These are phyloP conservation scores for Mechanitis mazaeus DNA, from an alignment of 2,888 invertebrate species.

Conservation along the genomic window DNA sequence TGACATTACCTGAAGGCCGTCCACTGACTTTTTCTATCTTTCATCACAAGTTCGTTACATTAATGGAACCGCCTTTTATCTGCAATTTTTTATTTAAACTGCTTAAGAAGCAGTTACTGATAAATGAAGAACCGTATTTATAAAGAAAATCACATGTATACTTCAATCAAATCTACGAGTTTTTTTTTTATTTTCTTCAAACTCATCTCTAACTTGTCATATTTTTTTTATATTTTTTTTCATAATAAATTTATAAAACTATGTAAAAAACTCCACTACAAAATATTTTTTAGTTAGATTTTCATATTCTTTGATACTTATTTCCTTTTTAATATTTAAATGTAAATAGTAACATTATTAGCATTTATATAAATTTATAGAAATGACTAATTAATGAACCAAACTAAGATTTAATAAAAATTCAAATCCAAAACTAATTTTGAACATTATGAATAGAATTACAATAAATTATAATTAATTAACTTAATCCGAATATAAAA, in stretches of 20 bases:
- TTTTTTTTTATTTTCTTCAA: background rate
- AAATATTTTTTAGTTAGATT: no score
- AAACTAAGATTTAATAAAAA: no score
- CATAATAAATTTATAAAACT: no score
- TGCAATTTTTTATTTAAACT: background rate
- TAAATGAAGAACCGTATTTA: background rate
- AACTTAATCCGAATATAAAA: no score
- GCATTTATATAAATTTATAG: background rate
- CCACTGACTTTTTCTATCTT: slow-evolving; percentile 29
- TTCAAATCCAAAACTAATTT: no score
- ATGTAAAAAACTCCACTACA: no score
- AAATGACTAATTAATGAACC: background rate
- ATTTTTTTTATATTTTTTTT: no score
- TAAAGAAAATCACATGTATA: background rate
- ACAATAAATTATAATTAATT: no score
- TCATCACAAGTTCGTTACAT: slow-evolving; percentile 25
- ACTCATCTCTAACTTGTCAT: no score
- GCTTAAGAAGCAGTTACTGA: background rate
- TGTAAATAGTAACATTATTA: background rate
- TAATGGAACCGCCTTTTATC: slow-evolving; percentile 2
- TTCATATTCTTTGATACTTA: no score
- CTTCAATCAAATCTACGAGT: background rate
- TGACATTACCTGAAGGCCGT: slow-evolving; percentile 31
- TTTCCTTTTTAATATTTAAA: background rate
- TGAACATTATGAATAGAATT: no score